Evolutionary conservation across 2,888 invertebrate genomes (phyloP), one percentile per base, ranked within the genome.

Genomic region (Euzophera pinguis): DNA sequence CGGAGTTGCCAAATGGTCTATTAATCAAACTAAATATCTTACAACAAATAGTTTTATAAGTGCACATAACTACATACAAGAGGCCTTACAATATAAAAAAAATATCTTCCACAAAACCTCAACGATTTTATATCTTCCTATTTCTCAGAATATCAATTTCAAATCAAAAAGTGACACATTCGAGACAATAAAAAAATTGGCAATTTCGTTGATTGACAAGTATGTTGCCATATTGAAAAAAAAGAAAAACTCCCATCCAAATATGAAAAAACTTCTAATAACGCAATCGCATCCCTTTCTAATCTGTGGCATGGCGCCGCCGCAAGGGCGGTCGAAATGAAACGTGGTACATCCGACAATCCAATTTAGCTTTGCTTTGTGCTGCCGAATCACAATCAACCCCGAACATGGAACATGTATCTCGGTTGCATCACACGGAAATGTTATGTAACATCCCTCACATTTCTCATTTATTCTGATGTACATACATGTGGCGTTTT

Each of bases 291-390:
- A 22, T 47, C 45, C 38, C 48, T 52, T 53, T 59, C 55, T 50
- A 50, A 50, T 50, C 42, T 35, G 34, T 9, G 39, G 48, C 22
- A 22, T 22, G 22, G 22, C 22, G 22, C 37, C 12, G 34, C 39
- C 41, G 22, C 50, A 53, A 55, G 54, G 53, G 53, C 59, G 56
- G 50, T 57, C 57, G 56, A 59, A 59, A 58, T 59, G 61, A 59
- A 60, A 58, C 58, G 47, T 57, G 59, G 50, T 48, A 55, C 32
- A 57, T 60, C 63, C 64, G 62, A 69, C 73, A 73, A 77, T 78
- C 75, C 77, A 78, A 80, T 80, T 79, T 78, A 58, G 61, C 51
- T 59, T 56, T 59, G 69, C 68, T 69, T 71, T 70, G 71, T 71
- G 68, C 59, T 67, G 67, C 64, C 64, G 64, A 77, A 72, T 74